Base-by-base conservation (phyloP, 2,797 vertebrate genomes). In the Lerista edwardsae region DNA sequence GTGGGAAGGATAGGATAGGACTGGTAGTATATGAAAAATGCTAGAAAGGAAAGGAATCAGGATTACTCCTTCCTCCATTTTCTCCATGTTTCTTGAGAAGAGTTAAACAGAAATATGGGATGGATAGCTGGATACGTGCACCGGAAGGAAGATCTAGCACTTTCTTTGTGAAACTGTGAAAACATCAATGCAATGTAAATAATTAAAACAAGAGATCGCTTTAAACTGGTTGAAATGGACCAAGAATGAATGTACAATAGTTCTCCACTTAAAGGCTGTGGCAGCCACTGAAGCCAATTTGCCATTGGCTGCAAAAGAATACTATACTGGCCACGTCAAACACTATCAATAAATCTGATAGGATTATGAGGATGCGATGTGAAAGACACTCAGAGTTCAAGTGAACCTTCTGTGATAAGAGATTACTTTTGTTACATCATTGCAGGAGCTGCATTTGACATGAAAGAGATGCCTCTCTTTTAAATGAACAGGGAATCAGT, bases 401-500 rank as follows among this genome's bases (percentile, higher is more conserved):
- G 67, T 87, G 61, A 88, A 86, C 81, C 67, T 62, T 67, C 7
- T 62, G 17, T 41, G 86, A 89, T 87, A 79, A 91, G 8, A 69
- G 88, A 91, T 88, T 61, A 59, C 62, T 81, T 84, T 86, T 87
- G 47, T 47, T 90, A 0, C 75, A 34, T 91, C 29, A 85, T 84
- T 86, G 84, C 87, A 73, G 3, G 71, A 79, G 64, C 6, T 89
- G 85, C 76, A 85, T 87, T 90, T 31, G 80, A 88, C 77, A 86
- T 84, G 78, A 86, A 91, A 75, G 82, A 85, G 82, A 59, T 36
- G 88, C 79, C 90, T 11, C n/a, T 89, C 47, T 88, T 61, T 34
- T 90, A 87, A 88, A n/a, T 80, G 77, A 91, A 71, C 25, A 65
- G 88, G 79, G 39, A 84, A 90, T 89, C 91, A 93, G 81, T 94